Evolutionary conservation across 2,888 invertebrate species (phyloP).

Genomic region (Drosophila ochracea): DNA sequence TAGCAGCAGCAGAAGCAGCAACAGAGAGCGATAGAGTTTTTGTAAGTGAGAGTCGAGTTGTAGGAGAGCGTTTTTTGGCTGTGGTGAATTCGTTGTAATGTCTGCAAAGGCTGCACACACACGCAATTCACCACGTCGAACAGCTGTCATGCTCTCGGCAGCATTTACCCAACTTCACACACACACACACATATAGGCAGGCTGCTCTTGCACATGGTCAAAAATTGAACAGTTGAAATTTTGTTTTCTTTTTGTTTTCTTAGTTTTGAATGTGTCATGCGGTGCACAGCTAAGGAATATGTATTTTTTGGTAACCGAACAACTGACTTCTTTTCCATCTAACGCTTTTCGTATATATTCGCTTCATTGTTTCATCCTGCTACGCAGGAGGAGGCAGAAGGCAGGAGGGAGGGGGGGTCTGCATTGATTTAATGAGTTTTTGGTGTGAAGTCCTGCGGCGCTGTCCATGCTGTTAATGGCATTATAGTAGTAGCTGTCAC

Average conservation of each 20-base stretch:
- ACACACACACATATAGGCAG: slow-evolving; percentile 15
- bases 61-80: slow-evolving; percentile 17
- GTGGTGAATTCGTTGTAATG: slow-evolving; percentile 53
- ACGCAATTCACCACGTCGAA: slow-evolving; percentile 58
- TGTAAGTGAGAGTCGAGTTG: slow-evolving; percentile 18
- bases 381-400: slow-evolving; percentile 1
- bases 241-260: slow-evolving; percentile 19
- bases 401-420: slow-evolving; percentile 2
- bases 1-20: background rate
- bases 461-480: slow-evolving; percentile 69
- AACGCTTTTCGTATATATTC: slow-evolving; percentile 61
- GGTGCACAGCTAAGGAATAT: slow-evolving; percentile 59
- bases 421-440: slow-evolving; percentile 76
- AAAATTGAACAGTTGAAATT: slow-evolving; percentile 38
- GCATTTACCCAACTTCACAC: slow-evolving; percentile 43
- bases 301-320: slow-evolving; percentile 28
- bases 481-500: slow-evolving; percentile 75
- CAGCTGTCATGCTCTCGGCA: slow-evolving; percentile 68
- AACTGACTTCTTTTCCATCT: slow-evolving; percentile 59
- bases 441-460: slow-evolving; percentile 73
- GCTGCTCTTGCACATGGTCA: slow-evolving; percentile 54
- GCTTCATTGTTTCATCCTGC: slow-evolving; percentile 31
- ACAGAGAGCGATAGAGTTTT: slow-evolving; percentile 19
- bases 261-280: slow-evolving; percentile 52
- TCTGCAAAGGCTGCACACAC: slow-evolving; percentile 55